Evolutionary conservation across 1,140 invertebrate genomes (phyloP).

Genomic region (Apis mellifera): DNA sequence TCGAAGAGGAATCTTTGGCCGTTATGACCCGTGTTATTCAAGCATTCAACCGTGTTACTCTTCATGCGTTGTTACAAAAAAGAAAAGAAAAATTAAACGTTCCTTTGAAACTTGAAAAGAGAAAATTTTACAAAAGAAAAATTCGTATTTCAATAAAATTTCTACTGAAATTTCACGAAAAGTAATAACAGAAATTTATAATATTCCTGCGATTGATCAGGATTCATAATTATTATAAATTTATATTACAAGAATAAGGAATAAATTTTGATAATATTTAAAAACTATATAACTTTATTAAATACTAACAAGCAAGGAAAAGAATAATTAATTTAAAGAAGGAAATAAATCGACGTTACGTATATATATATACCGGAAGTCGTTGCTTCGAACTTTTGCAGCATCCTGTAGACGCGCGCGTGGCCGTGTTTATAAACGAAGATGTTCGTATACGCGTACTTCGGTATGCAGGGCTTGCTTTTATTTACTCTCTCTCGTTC

Average conservation of each 20-base stretch:
- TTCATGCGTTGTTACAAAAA: not conserved
- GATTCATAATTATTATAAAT: too few species aligned
- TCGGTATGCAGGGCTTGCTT: conserved; percentile 59
- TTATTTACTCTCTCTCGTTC: conserved; percentile 57
- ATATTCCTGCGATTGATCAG: too few species aligned
- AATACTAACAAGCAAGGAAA: too few species aligned
- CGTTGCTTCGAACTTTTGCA: not conserved
- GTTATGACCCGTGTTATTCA: conserved; percentile 34
- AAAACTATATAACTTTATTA: too few species aligned
- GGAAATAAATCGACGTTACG: not conserved
- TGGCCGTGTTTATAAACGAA: conserved; percentile 30
- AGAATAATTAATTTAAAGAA: too few species aligned
- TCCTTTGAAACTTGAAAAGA: not conserved
- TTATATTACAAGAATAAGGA: too few species aligned
- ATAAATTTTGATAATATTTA: too few species aligned
- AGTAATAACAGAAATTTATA: too few species aligned
- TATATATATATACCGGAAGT: not conserved
- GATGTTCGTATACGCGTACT: conserved; percentile 7
- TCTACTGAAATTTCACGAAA: too few species aligned
- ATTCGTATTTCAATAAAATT: too few species aligned
- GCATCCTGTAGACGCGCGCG: not conserved
- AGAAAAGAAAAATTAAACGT: not conserved
- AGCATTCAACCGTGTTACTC: not conserved
- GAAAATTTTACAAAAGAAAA: too few species aligned
- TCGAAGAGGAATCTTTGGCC: conserved; percentile 39